A percentile compares a stretch with the other conserved stretches of the same genome.
phyloP scores from a whole-genome alignment of 2,113 vertebrate species.

The Scophthalmus maximus region DNA sequence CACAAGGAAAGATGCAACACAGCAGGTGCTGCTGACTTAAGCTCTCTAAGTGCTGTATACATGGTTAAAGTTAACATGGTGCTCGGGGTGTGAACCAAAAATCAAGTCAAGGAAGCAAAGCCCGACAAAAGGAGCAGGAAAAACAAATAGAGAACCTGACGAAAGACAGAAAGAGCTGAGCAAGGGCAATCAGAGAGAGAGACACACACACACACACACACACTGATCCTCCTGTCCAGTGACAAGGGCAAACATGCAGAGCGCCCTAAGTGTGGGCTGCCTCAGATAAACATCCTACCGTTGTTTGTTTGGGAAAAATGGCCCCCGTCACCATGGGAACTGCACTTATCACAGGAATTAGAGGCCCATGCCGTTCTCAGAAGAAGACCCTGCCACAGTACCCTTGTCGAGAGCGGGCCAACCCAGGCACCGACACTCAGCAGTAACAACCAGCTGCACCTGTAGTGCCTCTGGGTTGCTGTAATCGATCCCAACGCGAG shows the following conservation, averaged over 20 bases:
- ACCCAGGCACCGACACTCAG: constrained; percentile 49
- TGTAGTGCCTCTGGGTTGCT: constrained; percentile 56
- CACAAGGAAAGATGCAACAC: neutral
- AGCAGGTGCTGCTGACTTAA: constrained; percentile 22
- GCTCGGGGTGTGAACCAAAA: constrained; percentile 10
- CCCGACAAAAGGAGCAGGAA: constrained; percentile 21
- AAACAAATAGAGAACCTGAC: constrained; percentile 39
- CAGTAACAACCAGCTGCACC: constrained; percentile 70
- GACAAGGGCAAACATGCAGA: constrained; percentile 87
- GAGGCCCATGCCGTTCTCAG: constrained; percentile 84
- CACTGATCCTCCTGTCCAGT: constrained; percentile 67
- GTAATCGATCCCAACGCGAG: constrained; percentile 47
- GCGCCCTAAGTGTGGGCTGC: constrained; percentile 82
- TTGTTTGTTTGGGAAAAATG: constrained; percentile 90
- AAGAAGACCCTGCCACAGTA: constrained; percentile 65
- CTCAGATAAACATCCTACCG: constrained; percentile 89
- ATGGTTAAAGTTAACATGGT: constrained; percentile 2
- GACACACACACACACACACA: constrained; percentile 43
- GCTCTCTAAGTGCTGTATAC: neutral
- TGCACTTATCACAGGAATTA: constrained; percentile 90
- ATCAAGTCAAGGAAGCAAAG: constrained; percentile 6
- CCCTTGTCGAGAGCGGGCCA: constrained; percentile 51
- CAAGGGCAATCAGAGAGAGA: constrained; percentile 12
- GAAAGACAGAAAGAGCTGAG: constrained; percentile 41
- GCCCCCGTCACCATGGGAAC: constrained; percentile 85